phyloP scores from a whole-genome alignment of 2,797 vertebrate species.

The Brachymystax lenok region DNA sequence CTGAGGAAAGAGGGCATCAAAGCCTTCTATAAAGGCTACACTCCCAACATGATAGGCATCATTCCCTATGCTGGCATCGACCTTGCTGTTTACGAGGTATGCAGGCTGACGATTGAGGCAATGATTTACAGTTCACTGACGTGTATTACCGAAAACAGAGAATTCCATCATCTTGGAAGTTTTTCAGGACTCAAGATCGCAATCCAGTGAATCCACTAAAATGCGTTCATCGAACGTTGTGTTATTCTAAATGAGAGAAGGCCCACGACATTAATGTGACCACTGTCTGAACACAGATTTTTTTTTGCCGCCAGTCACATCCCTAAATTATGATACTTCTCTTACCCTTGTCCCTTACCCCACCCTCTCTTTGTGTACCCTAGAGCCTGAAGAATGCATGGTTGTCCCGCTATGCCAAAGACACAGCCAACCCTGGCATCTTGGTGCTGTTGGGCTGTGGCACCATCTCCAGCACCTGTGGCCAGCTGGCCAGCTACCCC shows the following conservation, averaged over 20 bases:
- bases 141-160: neutral
- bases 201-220: neutral
- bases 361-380: neutral
- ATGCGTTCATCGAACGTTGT: neutral
- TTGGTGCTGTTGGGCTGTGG: slow-evolving; percentile 91
- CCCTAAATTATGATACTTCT: neutral
- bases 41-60: slow-evolving; percentile 95
- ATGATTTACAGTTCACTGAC: slow-evolving; percentile 23
- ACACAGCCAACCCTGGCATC: slow-evolving; percentile 91
- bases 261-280: neutral
- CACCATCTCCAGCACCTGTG: slow-evolving; percentile 96
- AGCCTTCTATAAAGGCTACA: slow-evolving; percentile 96
- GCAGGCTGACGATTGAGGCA: neutral
- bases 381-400: slow-evolving; percentile 91
- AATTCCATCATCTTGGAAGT: too few relatives aligned
- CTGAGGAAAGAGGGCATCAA: slow-evolving; percentile 88
- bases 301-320: neutral
- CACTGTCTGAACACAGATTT: neutral
- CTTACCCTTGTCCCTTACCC: neutral
- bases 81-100: slow-evolving; percentile 95
- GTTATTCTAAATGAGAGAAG: neutral
- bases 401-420: slow-evolving; percentile 86
- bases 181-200: neutral
- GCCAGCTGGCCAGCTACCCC: slow-evolving; percentile 95
- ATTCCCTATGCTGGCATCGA: slow-evolving; percentile 98